These are phyloP conservation scores for Capromys pilorides DNA, from an alignment of 2,797 vertebrate genomes.

Conservation along the genomic window DNA sequence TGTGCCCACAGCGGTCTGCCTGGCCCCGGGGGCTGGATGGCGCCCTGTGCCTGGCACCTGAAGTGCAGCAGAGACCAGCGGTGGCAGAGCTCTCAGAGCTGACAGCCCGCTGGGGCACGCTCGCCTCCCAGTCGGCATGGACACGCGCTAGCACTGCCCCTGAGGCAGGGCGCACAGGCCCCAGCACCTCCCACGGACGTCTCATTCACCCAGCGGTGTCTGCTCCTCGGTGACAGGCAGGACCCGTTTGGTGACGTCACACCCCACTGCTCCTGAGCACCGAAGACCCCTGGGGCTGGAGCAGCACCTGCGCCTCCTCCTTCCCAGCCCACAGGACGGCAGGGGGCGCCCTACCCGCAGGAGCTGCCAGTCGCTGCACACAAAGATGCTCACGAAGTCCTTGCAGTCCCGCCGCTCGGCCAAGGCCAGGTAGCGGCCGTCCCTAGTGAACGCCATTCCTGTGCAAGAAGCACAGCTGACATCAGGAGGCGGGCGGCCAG, in stretches of 20 bases:
- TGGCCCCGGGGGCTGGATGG: neutral
- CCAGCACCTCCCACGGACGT: neutral
- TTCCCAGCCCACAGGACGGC: fast-evolving
- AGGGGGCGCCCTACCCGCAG: conserved; percentile 89
- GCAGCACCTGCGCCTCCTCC: fast-evolving
- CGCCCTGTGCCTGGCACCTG: neutral
- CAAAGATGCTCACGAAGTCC: conserved; percentile 96
- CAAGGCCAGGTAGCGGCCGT: conserved; percentile 95
- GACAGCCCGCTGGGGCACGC: neutral
- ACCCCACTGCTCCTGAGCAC: fast-evolving
- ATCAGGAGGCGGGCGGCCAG: neutral
- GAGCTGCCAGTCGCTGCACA: conserved; percentile 97
- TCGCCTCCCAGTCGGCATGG: neutral
- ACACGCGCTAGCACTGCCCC: neutral
- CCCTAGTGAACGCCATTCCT: conserved; percentile 94
- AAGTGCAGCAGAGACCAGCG: neutral
- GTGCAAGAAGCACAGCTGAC: fast-evolving
- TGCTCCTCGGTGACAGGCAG: neutral
- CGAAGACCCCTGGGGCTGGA: no score
- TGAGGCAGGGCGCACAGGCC: no score
- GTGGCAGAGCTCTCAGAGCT: neutral
- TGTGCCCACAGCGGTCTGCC: neutral
- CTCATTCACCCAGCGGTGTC: neutral
- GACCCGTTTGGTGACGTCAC: neutral
- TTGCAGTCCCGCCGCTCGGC: conserved; percentile 97